A percentile compares a stretch with the other conserved stretches of the same genome.
Conservation (phyloP, 2,113 vertebrate species). For the Malaclemys terrapin region DNA sequence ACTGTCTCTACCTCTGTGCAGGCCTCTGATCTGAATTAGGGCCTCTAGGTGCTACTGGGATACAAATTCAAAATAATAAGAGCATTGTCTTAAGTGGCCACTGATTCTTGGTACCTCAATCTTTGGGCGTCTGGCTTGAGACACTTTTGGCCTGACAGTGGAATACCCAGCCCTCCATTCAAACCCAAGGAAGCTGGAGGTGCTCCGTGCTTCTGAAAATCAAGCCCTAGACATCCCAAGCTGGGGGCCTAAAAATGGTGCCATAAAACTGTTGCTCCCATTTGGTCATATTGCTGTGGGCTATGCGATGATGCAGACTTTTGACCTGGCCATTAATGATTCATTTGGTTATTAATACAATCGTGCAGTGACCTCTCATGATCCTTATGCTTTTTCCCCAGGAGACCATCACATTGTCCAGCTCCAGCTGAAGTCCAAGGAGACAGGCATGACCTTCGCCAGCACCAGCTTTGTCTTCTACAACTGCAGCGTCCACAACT, state of each 20-base stretch:
- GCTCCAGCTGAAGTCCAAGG: slow-evolving; percentile 97
- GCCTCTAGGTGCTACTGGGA: background rate
- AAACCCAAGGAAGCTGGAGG: background rate
- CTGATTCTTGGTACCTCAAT: background rate
- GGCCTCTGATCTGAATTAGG: background rate
- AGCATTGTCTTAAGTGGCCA: background rate
- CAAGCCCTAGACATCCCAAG: background rate
- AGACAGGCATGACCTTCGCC: slow-evolving; percentile 96
- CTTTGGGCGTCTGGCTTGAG: background rate
- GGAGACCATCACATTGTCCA: slow-evolving; percentile 98
- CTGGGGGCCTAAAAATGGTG: background rate
- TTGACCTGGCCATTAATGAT: background rate
- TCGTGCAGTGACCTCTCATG: background rate
- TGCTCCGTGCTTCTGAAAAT: background rate
- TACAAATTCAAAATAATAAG: background rate
- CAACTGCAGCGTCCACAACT: slow-evolving; percentile 98
- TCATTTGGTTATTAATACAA: background rate
- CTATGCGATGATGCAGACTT: background rate
- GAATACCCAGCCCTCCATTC: background rate
- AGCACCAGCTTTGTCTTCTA: slow-evolving; percentile 99
- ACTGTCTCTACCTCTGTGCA: background rate
- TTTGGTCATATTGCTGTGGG: background rate
- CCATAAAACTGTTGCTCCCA: background rate
- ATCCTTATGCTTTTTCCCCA: slow-evolving; percentile 36
- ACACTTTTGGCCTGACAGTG: background rate